Evolutionary conservation across 2,113 vertebrate species (phyloP).

Genomic region (Edolisoma coerulescens): DNA sequence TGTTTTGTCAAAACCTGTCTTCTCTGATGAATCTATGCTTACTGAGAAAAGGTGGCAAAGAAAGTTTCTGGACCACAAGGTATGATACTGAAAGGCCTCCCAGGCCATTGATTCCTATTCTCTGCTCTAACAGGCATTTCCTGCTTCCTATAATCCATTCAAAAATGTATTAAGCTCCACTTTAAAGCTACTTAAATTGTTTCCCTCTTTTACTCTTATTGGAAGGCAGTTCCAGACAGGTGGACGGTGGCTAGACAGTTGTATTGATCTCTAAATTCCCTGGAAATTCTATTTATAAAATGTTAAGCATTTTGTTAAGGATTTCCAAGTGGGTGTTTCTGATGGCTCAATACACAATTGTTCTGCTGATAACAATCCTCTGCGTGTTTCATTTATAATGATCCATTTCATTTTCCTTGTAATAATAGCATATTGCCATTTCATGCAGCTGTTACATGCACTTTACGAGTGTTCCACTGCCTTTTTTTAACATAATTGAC

Average conservation of each 20-base stretch:
- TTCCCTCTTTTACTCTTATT: constrained; percentile 9
- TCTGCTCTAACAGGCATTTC: background rate
- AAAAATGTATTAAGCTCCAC: constrained; percentile 21
- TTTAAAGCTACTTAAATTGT: constrained; percentile 19
- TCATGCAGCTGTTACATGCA: constrained; percentile 6
- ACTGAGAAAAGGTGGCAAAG: background rate
- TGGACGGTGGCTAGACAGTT: constrained; percentile 46
- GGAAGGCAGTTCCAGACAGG: constrained; percentile 23
- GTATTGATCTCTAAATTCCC: constrained; percentile 56
- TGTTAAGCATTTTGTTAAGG: constrained; percentile 31
- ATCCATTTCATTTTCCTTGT: constrained; percentile 41
- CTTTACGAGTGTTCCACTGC: background rate
- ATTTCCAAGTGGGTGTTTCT: constrained; percentile 49
- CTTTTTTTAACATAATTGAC: background rate
- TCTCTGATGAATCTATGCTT: background rate
- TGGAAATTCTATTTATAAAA: constrained; percentile 56
- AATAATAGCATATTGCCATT: constrained; percentile 24
- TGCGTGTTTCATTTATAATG: constrained; percentile 26
- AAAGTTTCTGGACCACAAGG: background rate
- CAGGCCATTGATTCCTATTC: background rate
- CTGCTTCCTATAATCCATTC: constrained; percentile 17
- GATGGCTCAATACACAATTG: constrained; percentile 38
- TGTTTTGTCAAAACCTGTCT: background rate
- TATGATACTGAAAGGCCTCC: background rate
- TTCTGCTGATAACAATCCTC: constrained; percentile 39